Evolutionary conservation across 1,140 invertebrate species (phyloP).

Genomic region (Arctopsyche grandis): DNA sequence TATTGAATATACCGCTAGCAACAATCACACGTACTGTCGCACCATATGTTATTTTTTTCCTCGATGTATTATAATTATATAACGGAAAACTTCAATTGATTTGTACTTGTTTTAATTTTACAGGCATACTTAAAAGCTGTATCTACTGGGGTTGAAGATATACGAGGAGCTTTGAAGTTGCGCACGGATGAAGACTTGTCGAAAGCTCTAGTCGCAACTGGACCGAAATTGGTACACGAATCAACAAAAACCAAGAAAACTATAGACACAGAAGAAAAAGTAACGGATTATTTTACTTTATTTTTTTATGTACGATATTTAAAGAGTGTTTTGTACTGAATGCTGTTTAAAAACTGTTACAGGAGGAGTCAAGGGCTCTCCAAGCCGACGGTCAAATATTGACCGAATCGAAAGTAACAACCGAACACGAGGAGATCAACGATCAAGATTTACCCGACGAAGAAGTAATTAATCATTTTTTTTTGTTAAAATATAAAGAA

Average conservation of each 20-base stretch:
- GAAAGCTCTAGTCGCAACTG: slow-evolving; percentile 68
- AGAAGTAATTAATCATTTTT: slow-evolving; percentile 59
- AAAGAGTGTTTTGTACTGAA: neutral
- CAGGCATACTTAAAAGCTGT: slow-evolving; percentile 80
- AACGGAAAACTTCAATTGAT: too few relatives aligned
- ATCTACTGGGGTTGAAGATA: slow-evolving; percentile 72
- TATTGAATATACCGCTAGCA: too few relatives aligned
- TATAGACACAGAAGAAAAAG: slow-evolving; percentile 85
- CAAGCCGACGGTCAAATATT: slow-evolving; percentile 84
- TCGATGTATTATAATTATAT: too few relatives aligned
- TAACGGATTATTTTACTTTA: slow-evolving; percentile 42
- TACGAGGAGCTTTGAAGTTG: slow-evolving; percentile 73
- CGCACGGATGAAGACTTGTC: slow-evolving; percentile 69
- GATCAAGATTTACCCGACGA: slow-evolving; percentile 79
- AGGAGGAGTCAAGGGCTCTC: slow-evolving; percentile 71
- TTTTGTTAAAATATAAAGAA: neutral
- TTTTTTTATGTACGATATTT: slow-evolving; percentile 8
- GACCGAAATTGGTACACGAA: slow-evolving; percentile 79
- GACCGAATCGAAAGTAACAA: slow-evolving; percentile 82
- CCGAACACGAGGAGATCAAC: slow-evolving; percentile 85
- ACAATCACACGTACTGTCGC: too few relatives aligned
- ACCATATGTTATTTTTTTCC: too few relatives aligned
- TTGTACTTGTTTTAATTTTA: slow-evolving; percentile 55
- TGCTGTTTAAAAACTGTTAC: slow-evolving; percentile 29
- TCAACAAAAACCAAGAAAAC: slow-evolving; percentile 79